A percentile compares a stretch with the other conserved stretches of the same genome.
These are phyloP conservation scores for Diploptera punctata DNA, from an alignment of 2,888 invertebrate genomes.

Conservation along the genomic window DNA sequence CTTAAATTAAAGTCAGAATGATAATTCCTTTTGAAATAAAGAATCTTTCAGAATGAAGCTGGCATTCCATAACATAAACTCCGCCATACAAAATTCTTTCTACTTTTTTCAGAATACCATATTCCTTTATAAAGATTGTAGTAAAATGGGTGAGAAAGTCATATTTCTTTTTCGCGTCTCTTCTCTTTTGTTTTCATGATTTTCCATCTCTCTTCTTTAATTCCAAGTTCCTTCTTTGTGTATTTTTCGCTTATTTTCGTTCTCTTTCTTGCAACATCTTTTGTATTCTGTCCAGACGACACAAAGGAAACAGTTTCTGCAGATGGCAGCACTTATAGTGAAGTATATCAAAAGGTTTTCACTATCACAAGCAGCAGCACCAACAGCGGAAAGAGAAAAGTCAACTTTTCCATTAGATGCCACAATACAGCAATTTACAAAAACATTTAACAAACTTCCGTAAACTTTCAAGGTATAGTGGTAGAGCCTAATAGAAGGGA, in stretches of 20 bases:
- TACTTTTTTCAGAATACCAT: too few species aligned
- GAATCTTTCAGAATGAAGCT: too few species aligned
- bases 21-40: too few species aligned
- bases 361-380: constrained; percentile 16
- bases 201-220: not conserved
- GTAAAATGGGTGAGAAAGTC: not conserved
- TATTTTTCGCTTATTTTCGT: not conserved
- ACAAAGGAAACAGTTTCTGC: constrained; percentile 29
- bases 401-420: constrained; percentile 21
- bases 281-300: constrained; percentile 14
- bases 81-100: too few species aligned
- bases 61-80: too few species aligned
- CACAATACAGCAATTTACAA: not conserved
- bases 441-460: not conserved
- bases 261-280: constrained; percentile 2
- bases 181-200: not conserved
- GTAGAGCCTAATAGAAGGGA: too few species aligned
- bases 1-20: too few species aligned
- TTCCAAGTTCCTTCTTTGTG: constrained; percentile 3
- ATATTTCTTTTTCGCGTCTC: not conserved
- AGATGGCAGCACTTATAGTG: constrained; percentile 25
- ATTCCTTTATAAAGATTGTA: too few species aligned
- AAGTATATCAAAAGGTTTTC: constrained; percentile 28
- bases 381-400: not conserved
- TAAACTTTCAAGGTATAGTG: too few species aligned